Percentiles rank a stretch among this genome's conserved stretches.
Conservation (phyloP, 2,888 invertebrate species). For the Masnerella sp. region DNA sequence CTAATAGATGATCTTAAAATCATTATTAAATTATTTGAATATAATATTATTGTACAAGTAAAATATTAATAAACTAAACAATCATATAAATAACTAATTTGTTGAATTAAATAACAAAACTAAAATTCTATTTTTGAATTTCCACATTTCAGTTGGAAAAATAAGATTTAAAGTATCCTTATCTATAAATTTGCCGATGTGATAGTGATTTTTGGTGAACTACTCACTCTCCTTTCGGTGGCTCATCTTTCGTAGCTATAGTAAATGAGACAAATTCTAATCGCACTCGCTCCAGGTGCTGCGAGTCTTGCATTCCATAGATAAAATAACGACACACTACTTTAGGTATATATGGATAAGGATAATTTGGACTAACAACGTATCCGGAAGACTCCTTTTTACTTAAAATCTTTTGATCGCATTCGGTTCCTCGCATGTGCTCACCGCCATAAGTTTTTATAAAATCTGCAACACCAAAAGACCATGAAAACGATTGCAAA, state of each 20-base stretch:
- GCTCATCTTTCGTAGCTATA: constrained; percentile 88
- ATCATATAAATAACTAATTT: too few species aligned
- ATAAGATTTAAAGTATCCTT: too few species aligned
- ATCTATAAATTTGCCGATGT: too few species aligned
- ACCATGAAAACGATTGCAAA: not conserved
- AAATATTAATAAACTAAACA: too few species aligned
- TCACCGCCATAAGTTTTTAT: constrained; percentile 95
- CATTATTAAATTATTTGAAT: too few species aligned
- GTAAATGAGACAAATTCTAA: constrained; percentile 93
- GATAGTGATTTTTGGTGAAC: too few species aligned
- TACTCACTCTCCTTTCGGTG: constrained; percentile 88
- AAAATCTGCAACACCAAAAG: constrained; percentile 83
- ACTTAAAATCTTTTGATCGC: constrained; percentile 98
- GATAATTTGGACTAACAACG: constrained; percentile 97
- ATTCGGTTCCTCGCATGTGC: constrained; percentile 98
- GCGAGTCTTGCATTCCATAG: constrained; percentile 98
- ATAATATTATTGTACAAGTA: too few species aligned
- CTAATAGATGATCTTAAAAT: too few species aligned
- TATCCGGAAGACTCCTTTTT: constrained; percentile 94
- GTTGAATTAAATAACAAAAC: too few species aligned
- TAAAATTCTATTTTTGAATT: too few species aligned
- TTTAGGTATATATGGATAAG: constrained; percentile 96
- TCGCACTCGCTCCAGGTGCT: constrained; percentile 95
- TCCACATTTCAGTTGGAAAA: too few species aligned
- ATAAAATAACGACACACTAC: constrained; percentile 98